phyloP scores from a whole-genome alignment of 2,888 invertebrate species.

The Ommatoiulus sabulosus region DNA sequence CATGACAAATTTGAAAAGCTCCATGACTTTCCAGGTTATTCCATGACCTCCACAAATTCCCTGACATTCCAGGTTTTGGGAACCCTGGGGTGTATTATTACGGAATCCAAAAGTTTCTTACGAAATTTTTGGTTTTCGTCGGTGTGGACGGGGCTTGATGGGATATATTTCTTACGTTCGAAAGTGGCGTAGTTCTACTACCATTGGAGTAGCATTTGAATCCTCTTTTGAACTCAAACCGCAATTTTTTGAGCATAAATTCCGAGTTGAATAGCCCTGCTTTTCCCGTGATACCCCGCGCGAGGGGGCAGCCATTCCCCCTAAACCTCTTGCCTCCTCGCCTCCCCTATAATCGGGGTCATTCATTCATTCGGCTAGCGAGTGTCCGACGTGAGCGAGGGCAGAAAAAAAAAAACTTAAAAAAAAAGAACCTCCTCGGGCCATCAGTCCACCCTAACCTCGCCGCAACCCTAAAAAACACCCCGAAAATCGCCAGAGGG shows the following conservation, averaged over 20 bases:
- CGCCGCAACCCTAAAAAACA: constrained; percentile 37
- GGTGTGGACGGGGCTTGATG: too few relatives aligned
- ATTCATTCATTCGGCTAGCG: constrained; percentile 37
- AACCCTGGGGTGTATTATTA: too few relatives aligned
- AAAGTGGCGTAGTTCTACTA: too few relatives aligned
- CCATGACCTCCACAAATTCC: too few relatives aligned
- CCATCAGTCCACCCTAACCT: constrained; percentile 40
- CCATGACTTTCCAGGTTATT: too few relatives aligned
- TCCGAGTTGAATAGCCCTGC: constrained; percentile 43
- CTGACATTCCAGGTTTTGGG: too few relatives aligned
- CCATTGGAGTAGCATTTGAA: not conserved
- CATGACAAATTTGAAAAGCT: too few relatives aligned
- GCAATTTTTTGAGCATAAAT: constrained; percentile 18
- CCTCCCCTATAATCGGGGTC: constrained; percentile 9
- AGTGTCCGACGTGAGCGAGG: constrained; percentile 37
- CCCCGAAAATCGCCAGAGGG: constrained; percentile 36
- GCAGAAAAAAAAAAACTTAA: not conserved
- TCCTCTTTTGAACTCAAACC: not conserved
- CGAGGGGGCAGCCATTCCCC: constrained; percentile 16
- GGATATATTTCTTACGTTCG: too few relatives aligned
- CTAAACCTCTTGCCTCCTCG: not conserved
- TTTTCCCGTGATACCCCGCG: constrained; percentile 10
- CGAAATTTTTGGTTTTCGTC: too few relatives aligned
- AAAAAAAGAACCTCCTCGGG: constrained; percentile 1
- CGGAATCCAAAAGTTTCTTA: too few relatives aligned